Percentiles rank a stretch among this genome's conserved stretches.
phyloP scores from a whole-genome alignment of 2,888 invertebrate genomes.

The Volucella inanis region DNA sequence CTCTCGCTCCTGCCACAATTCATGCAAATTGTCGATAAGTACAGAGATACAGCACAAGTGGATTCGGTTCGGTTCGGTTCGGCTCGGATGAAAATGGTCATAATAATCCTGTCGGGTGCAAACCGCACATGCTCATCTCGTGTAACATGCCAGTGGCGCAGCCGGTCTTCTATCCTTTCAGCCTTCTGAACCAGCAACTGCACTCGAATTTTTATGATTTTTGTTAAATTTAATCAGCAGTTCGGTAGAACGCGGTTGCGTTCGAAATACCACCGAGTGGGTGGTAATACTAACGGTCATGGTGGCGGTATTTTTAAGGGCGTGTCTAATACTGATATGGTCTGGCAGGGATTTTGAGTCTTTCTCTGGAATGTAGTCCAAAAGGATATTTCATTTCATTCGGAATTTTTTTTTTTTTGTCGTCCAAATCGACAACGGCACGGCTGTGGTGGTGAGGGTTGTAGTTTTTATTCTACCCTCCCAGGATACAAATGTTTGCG shows the following conservation, averaged over 20 bases:
- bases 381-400: conserved; percentile 63
- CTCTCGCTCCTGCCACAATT: conserved; percentile 46
- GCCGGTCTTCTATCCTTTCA: conserved; percentile 19
- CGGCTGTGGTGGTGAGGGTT: not conserved
- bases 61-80: not conserved
- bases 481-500: not conserved
- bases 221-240: conserved; percentile 68
- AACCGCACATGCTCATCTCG: conserved; percentile 44
- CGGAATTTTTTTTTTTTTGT: conserved; percentile 33
- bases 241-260: conserved; percentile 56
- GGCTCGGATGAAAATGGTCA: conserved; percentile 20
- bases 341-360: conserved; percentile 38
- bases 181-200: not conserved
- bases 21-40: conserved; percentile 67
- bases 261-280: not conserved
- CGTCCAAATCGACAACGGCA: no score
- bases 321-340: conserved; percentile 34
- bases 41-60: conserved; percentile 41
- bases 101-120: conserved; percentile 59
- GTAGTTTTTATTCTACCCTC: not conserved
- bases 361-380: conserved; percentile 45
- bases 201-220: conserved; percentile 61
- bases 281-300: conserved; percentile 8
- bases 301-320: conserved; percentile 30
- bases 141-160: conserved; percentile 43